Conservation (phyloP, 2,888 invertebrate species). For the Lycaena phlaeas region DNA sequence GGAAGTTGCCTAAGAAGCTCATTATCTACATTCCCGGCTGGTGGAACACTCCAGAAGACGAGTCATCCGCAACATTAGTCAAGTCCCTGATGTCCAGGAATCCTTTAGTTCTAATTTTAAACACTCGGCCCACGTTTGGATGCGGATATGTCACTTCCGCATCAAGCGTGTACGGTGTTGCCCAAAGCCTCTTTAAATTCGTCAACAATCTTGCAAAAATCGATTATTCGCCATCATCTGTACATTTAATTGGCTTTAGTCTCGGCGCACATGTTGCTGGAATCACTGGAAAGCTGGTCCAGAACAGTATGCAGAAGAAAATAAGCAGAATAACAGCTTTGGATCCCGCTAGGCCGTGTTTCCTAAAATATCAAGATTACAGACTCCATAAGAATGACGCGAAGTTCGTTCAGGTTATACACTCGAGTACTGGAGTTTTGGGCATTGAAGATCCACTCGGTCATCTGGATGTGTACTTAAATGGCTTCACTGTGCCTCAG, state of each 20-base stretch:
- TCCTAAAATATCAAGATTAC: conserved; percentile 30
- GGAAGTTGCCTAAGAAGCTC: conserved; percentile 22
- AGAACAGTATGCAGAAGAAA: conserved; percentile 29
- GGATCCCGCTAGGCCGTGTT: conserved; percentile 58
- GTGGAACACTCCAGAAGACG: conserved; percentile 54
- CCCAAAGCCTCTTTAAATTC: conserved; percentile 35
- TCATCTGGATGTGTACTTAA: conserved; percentile 54
- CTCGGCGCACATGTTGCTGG: conserved; percentile 77
- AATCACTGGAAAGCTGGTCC: conserved; percentile 42
- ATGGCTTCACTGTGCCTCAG: conserved; percentile 44
- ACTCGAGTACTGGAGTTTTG: conserved; percentile 49
- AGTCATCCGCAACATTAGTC: conserved; percentile 40
- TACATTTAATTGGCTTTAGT: conserved; percentile 76
- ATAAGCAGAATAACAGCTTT: conserved; percentile 47
- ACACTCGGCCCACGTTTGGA: conserved; percentile 45
- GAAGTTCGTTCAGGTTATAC: conserved; percentile 50
- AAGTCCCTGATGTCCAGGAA: conserved; percentile 37
- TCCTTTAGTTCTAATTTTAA: conserved; percentile 38
- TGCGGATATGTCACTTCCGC: conserved; percentile 50
- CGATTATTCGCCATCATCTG: conserved; percentile 48
- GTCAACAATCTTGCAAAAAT: conserved; percentile 31
- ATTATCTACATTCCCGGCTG: conserved; percentile 56
- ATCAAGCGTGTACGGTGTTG: conserved; percentile 38
- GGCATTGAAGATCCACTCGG: conserved; percentile 48
- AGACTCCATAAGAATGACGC: conserved; percentile 41